Conservation (phyloP, 2,888 invertebrate genomes). For the Harpalus rubripes region DNA sequence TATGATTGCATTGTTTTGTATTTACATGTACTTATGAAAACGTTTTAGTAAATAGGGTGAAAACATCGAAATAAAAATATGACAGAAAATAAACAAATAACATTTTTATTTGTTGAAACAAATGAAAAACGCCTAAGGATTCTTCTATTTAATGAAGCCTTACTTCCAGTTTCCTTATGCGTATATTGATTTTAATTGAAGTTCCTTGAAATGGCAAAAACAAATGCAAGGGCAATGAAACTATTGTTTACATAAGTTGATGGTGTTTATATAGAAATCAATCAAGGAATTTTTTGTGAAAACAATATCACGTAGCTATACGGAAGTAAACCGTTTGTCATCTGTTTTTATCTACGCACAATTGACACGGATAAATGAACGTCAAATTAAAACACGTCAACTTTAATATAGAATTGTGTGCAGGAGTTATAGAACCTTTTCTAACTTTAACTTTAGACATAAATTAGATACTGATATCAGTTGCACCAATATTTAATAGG, state of each 20-base stretch:
- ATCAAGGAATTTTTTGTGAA: background rate
- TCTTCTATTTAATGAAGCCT: constrained; percentile 38
- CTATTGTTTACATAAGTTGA: constrained; percentile 29
- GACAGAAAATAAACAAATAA: no score
- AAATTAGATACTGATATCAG: no score
- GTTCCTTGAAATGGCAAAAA: constrained; percentile 31
- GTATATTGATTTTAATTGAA: constrained; percentile 5
- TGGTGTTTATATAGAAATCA: constrained; percentile 3
- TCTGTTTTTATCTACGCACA: background rate
- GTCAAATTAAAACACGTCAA: background rate
- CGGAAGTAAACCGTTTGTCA: background rate
- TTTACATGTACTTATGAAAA: no score
- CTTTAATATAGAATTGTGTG: no score
- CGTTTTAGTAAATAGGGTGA: no score
- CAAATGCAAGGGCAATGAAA: constrained; percentile 36
- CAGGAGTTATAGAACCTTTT: no score
- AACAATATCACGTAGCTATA: background rate
- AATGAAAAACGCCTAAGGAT: background rate
- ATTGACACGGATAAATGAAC: background rate
- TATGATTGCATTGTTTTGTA: no score
- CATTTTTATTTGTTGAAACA: background rate
- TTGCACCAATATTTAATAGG: no score
- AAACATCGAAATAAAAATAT: no score
- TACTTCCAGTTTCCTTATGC: constrained; percentile 30
- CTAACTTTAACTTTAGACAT: no score